These are phyloP conservation scores for Sycophila texana DNA, from an alignment of 2,888 invertebrate species.

Conservation along the genomic window DNA sequence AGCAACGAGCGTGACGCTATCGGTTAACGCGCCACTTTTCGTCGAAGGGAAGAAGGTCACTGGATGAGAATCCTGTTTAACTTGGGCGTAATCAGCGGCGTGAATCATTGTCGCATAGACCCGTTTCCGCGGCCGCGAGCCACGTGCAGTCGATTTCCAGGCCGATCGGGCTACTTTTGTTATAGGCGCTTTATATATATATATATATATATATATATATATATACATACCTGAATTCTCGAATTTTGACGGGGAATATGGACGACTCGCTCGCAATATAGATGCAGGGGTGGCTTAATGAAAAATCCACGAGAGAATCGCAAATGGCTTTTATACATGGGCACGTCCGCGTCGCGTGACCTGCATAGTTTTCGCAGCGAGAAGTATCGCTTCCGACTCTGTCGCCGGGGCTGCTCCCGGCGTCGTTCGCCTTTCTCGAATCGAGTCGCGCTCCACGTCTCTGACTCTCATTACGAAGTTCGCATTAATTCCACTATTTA, in stretches of 20 bases:
- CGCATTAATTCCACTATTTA: slow-evolving; percentile 49
- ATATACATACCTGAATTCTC: background rate
- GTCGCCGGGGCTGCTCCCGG: no score
- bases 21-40: background rate
- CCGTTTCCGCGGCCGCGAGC: slow-evolving; percentile 3
- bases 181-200: background rate
- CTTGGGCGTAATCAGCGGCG: background rate
- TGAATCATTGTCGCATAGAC: slow-evolving; percentile 37
- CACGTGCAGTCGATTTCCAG: slow-evolving; percentile 19
- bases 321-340: slow-evolving; percentile 28
- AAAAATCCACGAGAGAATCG: background rate
- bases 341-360: slow-evolving; percentile 49
- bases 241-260: background rate
- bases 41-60: background rate
- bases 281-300: slow-evolving; percentile 20
- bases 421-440: slow-evolving; percentile 15
- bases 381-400: slow-evolving; percentile 21
- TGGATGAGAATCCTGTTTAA: background rate
- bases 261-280: background rate
- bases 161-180: background rate
- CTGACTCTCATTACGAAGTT: slow-evolving; percentile 30
- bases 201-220: no score
- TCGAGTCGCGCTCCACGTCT: slow-evolving; percentile 2
- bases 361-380: slow-evolving; percentile 43
- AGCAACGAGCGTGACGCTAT: slow-evolving; percentile 20